Base-by-base conservation (phyloP, 2,113 vertebrate species). In the Tonatia bakeri region DNA sequence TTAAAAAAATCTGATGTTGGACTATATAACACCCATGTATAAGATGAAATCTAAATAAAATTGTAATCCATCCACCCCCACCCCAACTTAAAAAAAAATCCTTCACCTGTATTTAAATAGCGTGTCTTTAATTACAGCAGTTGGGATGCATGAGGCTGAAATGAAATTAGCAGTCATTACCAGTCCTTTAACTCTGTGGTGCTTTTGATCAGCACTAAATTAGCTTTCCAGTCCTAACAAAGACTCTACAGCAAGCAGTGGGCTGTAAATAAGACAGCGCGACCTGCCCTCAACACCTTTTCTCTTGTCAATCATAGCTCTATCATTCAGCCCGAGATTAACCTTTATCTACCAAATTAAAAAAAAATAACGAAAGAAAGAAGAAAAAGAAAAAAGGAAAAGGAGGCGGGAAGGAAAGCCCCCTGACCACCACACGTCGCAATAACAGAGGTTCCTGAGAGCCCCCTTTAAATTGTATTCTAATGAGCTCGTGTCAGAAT, bases 91-190 rank as follows among this genome's bases (percentile, higher is more conserved):
- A 96, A 98, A 98, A 98, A 98, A 97, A 14, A 84, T 0, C 91
- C 98, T 99, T 99, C 98, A 99, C 98, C 98, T 99, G 98, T 98
- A 99, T 99, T 98, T 98, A 98, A 99, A 99, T 99, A 98, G 98
- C 98, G 85, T 96, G 98, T 98, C 98, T 98, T 98, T 99, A 99
- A 99, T 99, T 99, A 99, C 98, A 98, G 98, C 98, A 96, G 98
- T 98, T 98, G 98, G 98, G 98, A 98, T 98, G 98, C 98, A 98
- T 98, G 98, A 98, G 98, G 98, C 98, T 98, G 98, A 98, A 99
- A 98, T 99, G 98, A 98, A 99, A 99, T 99, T 99, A 99, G 98
- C 98, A 99, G 98, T 99, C 99, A 99, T 99, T 99, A 99, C 98
- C 98, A 98, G 98, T 98, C 98, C 98, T 99, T 99, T 99, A 99